Evolutionary conservation across 2,113 vertebrate species (phyloP).

Genomic region (Pygoscelis antarcticus): DNA sequence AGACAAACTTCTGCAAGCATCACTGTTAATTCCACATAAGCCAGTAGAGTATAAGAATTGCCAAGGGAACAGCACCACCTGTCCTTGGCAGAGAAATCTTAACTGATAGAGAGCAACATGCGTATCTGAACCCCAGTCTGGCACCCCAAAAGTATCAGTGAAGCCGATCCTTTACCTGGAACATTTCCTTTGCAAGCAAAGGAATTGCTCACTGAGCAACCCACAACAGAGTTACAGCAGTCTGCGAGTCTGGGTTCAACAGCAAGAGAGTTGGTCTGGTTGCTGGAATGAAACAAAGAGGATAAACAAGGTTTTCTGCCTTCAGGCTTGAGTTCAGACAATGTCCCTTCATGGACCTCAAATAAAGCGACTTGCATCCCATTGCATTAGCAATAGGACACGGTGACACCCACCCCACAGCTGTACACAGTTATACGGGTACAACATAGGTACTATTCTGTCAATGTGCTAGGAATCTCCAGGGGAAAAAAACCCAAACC

Average conservation of each 20-base stretch:
- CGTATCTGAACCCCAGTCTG: neutral
- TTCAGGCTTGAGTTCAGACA: neutral
- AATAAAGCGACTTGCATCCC: neutral
- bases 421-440: neutral
- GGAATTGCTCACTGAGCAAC: neutral
- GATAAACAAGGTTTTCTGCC: neutral
- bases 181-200: neutral
- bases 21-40: neutral
- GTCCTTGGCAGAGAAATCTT: neutral
- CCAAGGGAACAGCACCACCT: neutral
- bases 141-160: neutral
- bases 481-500: neutral
- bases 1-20: neutral
- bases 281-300: neutral
- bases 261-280: neutral
- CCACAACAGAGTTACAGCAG: accelerated
- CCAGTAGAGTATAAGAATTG: neutral
- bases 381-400: neutral
- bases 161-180: neutral
- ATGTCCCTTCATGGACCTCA: neutral
- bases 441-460: accelerated
- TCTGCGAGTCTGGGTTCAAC: neutral
- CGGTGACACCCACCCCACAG: neutral
- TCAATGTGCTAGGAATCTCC: neutral
- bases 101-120: neutral